Percentiles rank a stretch among this genome's conserved stretches.
Conservation (phyloP, 2,113 vertebrate genomes). For the Urocolius indicus region DNA sequence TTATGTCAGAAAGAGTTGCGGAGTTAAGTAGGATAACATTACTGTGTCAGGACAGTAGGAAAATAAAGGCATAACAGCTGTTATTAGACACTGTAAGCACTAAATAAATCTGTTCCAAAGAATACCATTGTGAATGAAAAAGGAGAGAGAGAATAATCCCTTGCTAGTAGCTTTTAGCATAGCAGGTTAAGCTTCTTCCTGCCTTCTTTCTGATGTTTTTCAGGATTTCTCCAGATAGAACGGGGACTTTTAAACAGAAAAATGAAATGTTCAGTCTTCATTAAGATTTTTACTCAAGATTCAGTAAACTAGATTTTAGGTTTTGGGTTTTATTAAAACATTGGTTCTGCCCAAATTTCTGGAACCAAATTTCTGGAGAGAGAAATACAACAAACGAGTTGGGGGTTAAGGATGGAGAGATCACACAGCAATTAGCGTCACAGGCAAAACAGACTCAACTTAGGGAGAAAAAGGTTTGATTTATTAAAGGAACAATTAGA, state of each 20-base stretch:
- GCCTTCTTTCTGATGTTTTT: not conserved
- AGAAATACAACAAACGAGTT: too few species aligned
- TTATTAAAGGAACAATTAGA: too few species aligned
- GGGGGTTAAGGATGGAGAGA: too few species aligned
- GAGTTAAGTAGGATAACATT: slow-evolving; percentile 19
- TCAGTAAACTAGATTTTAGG: not conserved
- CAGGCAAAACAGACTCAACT: too few species aligned
- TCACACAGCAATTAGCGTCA: too few species aligned
- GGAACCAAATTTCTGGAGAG: too few species aligned
- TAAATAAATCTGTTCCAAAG: slow-evolving; percentile 39
- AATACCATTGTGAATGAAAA: not conserved
- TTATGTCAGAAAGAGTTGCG: not conserved
- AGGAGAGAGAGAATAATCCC: not conserved
- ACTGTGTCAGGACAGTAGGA: not conserved
- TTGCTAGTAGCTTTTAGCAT: not conserved
- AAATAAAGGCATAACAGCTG: slow-evolving; percentile 15
- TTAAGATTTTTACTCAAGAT: not conserved
- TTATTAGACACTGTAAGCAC: not conserved
- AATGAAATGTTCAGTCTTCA: not conserved
- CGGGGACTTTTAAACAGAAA: not conserved
- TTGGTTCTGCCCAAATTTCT: not conserved
- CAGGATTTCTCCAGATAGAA: not conserved
- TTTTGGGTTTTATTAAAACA: not conserved
- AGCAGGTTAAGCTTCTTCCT: not conserved
- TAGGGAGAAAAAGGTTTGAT: too few species aligned